A percentile compares a stretch with the other conserved stretches of the same genome.
Conservation (phyloP, 2,888 invertebrate species). For the Amiota mariae region DNA sequence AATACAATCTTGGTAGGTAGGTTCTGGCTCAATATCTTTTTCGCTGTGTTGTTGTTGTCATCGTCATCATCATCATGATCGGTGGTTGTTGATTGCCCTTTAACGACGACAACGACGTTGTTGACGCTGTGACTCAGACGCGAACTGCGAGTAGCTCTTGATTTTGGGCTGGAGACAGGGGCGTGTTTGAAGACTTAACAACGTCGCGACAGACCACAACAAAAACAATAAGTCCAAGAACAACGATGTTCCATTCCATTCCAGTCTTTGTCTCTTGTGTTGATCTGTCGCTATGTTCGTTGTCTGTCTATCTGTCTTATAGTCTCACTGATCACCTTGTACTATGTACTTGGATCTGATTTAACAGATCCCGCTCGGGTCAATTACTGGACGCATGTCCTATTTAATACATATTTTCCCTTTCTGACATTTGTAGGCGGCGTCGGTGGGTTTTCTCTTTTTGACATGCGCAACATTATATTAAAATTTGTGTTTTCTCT, state of each 20-base stretch:
- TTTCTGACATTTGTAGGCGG: conserved; percentile 28
- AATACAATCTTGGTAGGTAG: background rate
- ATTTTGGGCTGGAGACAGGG: conserved; percentile 64
- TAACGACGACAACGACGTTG: background rate
- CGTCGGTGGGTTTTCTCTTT: conserved; percentile 10
- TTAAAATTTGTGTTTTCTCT: conserved; percentile 1
- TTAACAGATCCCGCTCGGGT: conserved; percentile 19
- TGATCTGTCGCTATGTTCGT: background rate
- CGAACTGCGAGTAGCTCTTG: conserved; percentile 47
- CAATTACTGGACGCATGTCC: conserved; percentile 31
- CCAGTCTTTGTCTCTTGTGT: conserved; percentile 28
- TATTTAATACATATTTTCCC: conserved; percentile 26
- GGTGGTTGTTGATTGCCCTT: no score
- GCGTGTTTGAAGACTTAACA: conserved; percentile 63
- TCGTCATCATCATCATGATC: no score
- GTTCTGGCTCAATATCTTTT: background rate
- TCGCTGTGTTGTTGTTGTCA: background rate
- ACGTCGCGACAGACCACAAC: conserved; percentile 62
- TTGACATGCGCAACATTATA: conserved; percentile 26
- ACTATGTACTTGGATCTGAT: background rate
- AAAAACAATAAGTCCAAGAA: conserved; percentile 38
- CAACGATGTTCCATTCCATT: conserved; percentile 7
- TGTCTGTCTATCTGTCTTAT: background rate
- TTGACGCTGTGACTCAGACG: conserved; percentile 39
- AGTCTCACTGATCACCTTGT: background rate